Evolutionary conservation across 2,888 invertebrate species (phyloP).

Genomic region (Drosophila tripunctata): DNA sequence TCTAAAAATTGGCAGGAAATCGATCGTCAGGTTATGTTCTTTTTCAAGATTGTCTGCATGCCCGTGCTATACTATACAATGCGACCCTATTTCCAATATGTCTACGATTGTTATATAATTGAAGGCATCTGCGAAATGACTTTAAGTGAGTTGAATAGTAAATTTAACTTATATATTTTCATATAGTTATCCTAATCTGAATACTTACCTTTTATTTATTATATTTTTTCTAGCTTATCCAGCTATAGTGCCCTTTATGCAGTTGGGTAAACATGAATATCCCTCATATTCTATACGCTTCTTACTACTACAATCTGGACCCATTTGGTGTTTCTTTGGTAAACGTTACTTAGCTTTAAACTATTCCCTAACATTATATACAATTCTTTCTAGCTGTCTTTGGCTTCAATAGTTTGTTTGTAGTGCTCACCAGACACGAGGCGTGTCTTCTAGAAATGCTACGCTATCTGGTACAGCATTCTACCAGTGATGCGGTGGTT

Average conservation of each 20-base stretch:
- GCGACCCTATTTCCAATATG: constrained; percentile 66
- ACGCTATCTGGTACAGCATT: constrained; percentile 60
- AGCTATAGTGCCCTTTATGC: constrained; percentile 50
- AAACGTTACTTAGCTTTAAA: not conserved
- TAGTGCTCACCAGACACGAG: constrained; percentile 66
- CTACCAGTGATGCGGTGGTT: constrained; percentile 61
- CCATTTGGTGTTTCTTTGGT: constrained; percentile 66
- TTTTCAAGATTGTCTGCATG: constrained; percentile 62
- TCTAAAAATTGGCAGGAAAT: constrained; percentile 51
- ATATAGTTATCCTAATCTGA: no score
- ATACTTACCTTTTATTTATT: no score
- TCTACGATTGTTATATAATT: constrained; percentile 58
- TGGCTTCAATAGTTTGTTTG: constrained; percentile 73
- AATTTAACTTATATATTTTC: no score
- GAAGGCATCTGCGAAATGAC: constrained; percentile 61
- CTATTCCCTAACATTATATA: not conserved
- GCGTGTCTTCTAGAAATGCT: constrained; percentile 68
- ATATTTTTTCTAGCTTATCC: constrained; percentile 61
- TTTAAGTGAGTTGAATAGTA: constrained; percentile 39
- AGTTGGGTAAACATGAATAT: constrained; percentile 51
- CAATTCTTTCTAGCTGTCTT: constrained; percentile 53
- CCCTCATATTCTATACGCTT: constrained; percentile 64
- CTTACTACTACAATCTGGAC: constrained; percentile 58
- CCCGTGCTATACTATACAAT: constrained; percentile 60
- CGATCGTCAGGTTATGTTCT: constrained; percentile 67